phyloP scores from a whole-genome alignment of 2,797 vertebrate species.

The Tolypeutes matacus region DNA sequence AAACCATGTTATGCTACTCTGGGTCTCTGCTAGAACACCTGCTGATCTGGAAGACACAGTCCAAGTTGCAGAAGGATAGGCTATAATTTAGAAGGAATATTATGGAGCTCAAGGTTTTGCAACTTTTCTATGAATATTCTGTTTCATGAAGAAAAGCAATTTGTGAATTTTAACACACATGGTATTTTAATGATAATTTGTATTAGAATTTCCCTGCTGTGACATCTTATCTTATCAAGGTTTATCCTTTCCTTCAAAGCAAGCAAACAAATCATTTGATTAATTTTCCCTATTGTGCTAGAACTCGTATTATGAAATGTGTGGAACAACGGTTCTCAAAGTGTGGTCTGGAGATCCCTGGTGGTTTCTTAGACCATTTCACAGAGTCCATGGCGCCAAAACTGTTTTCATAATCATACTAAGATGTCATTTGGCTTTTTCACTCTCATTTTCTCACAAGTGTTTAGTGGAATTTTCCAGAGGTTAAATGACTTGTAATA shows the following conservation, averaged over 20 bases:
- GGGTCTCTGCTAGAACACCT: not conserved
- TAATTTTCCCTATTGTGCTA: not conserved
- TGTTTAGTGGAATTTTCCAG: not conserved
- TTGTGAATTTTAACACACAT: conserved; percentile 16
- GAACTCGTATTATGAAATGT: not conserved
- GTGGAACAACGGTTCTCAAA: not conserved
- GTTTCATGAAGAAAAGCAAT: conserved; percentile 34
- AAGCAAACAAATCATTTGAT: not conserved
- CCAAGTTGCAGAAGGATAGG: not conserved
- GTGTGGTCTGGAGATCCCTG: not conserved
- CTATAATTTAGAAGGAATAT: not conserved
- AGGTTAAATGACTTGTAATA: not conserved
- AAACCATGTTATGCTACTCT: not conserved
- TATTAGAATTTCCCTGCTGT: not conserved
- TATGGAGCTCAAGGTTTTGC: not conserved
- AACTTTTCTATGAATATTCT: not conserved
- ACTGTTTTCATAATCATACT: not conserved
- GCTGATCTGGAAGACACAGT: not conserved
- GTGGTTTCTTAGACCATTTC: not conserved
- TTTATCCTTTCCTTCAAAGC: conserved; percentile 22
- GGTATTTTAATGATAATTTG: not conserved
- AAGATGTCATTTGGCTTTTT: not conserved
- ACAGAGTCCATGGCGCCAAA: not conserved
- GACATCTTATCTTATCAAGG: not conserved
- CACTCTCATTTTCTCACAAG: not conserved